Evolutionary conservation across 2,113 vertebrate species (phyloP), one percentile per base, ranked within the genome.

Genomic region (Tinamus guttatus): DNA sequence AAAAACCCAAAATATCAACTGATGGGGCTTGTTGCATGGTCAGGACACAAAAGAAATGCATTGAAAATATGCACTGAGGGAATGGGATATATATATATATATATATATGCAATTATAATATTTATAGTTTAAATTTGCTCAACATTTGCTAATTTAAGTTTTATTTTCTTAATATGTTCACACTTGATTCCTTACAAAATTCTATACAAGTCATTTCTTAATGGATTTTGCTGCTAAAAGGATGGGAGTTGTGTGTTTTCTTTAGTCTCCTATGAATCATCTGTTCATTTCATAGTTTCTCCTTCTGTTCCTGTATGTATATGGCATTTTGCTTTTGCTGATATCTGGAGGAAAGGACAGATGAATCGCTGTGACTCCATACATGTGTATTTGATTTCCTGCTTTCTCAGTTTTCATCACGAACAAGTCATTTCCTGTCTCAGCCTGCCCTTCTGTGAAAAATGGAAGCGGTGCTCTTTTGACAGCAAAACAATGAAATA

Each of bases 391-490:
- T 40, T 60, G 11, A 49, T 91, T 89, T 89, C 87, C 84, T 93
- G 81, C 87, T 36, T 11, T n/a, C 94, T 85, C 94, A 74, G 49
- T 13, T 65, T 30, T 9, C 91, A 95, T 68, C 85, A 45, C 0
- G 21, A 96, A 69, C 89, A 25, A 94, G 51, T 81, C 91, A 81
- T 91, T 81, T 95, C 94, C 91, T 94, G 81, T 85, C 94, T 92
- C 52, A 88, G 74, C 74, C 80, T 11, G 10, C 81, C 69, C 28
- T 32, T 13, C 62, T 58, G 89, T 2, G 3, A 30, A 86, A 63
- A 67, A 84, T 36, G 45, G 69, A 88, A 67, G 77, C 3, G 87
- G 81, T 87, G 91, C 87, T 94, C 21, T 47, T 88, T 9, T 67
- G 79, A 41, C 85, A 90, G 89, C 60, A 60, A 70, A 95, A 75